phyloP scores from a whole-genome alignment of 30 jellyfish, hydroid and myxozoan species.

The Catostylus mosaicus region DNA sequence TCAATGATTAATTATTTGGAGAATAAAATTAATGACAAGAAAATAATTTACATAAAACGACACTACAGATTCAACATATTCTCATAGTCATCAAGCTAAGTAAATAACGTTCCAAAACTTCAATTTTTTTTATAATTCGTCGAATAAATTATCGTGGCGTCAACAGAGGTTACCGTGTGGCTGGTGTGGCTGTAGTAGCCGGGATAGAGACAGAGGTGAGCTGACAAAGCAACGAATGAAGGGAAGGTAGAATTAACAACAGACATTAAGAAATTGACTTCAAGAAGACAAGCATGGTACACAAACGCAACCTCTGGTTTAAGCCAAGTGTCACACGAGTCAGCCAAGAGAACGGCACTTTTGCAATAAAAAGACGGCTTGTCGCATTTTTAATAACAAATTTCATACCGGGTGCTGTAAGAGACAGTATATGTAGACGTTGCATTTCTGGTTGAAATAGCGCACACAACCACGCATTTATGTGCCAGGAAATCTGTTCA shows the following conservation, averaged over 20 bases:
- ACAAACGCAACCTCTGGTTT: not conserved
- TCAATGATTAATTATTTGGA: not conserved
- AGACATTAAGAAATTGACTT: too few species aligned
- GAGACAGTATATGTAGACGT: not conserved
- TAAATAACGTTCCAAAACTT: not conserved
- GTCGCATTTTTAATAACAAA: not conserved
- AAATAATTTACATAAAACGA: not conserved
- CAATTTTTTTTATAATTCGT: not conserved
- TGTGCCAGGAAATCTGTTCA: too few species aligned
- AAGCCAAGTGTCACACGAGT: not conserved
- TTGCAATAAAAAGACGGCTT: not conserved
- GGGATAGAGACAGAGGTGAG: not conserved
- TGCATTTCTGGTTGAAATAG: not conserved
- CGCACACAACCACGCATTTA: not conserved
- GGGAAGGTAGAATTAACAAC: not conserved
- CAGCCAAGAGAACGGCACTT: not conserved
- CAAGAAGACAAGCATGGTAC: not conserved
- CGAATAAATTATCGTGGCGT: not conserved
- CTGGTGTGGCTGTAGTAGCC: too few species aligned
- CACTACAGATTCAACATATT: not conserved
- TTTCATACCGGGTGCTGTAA: not conserved
- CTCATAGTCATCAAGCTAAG: not conserved
- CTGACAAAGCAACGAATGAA: not conserved
- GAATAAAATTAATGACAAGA: not conserved
- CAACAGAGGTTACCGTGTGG: not conserved